A percentile compares a stretch with the other conserved stretches of the same genome.
phyloP scores from a whole-genome alignment of 92 coral and sea anemone species.

The Virgularia gustaviana region DNA sequence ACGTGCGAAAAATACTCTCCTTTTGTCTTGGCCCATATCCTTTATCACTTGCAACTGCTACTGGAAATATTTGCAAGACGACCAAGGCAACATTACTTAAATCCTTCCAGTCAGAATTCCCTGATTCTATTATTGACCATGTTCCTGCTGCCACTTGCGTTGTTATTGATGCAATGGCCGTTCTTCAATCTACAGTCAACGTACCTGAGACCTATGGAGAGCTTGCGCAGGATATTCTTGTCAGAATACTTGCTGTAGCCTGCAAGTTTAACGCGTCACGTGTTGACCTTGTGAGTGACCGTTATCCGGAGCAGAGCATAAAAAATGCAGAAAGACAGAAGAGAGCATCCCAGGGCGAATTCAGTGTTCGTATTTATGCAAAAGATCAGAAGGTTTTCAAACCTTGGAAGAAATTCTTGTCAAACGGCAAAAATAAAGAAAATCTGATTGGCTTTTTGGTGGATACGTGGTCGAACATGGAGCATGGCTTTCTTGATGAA shows the following conservation, averaged over 20 bases:
- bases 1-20: conserved; percentile 12
- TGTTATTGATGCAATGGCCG: conserved; percentile 26
- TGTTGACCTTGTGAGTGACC: conserved; percentile 58
- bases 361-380: conserved; percentile 21
- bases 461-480: conserved; percentile 23
- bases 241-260: conserved; percentile 19
- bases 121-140: conserved; percentile 10
- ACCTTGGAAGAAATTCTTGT: conserved; percentile 34
- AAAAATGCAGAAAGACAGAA: conserved; percentile 34
- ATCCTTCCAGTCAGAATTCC: background rate
- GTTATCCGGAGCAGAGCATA: conserved; percentile 32
- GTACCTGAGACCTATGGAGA: conserved; percentile 30
- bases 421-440: conserved; percentile 31
- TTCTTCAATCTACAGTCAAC: conserved; percentile 21
- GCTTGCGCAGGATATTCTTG: conserved; percentile 27
- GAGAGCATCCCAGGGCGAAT: conserved; percentile 29
- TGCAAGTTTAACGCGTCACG: conserved; percentile 38
- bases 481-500: conserved; percentile 4
- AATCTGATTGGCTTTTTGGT: conserved; percentile 26
- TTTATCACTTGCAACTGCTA: conserved; percentile 19
- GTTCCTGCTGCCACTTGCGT: conserved; percentile 15
- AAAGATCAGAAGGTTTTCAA: conserved; percentile 27
- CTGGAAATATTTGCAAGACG: conserved; percentile 23
- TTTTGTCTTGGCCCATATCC: conserved; percentile 33
- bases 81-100: background rate